Evolutionary conservation across 2,888 invertebrate genomes (phyloP).

Genomic region (Lasius platythorax): DNA sequence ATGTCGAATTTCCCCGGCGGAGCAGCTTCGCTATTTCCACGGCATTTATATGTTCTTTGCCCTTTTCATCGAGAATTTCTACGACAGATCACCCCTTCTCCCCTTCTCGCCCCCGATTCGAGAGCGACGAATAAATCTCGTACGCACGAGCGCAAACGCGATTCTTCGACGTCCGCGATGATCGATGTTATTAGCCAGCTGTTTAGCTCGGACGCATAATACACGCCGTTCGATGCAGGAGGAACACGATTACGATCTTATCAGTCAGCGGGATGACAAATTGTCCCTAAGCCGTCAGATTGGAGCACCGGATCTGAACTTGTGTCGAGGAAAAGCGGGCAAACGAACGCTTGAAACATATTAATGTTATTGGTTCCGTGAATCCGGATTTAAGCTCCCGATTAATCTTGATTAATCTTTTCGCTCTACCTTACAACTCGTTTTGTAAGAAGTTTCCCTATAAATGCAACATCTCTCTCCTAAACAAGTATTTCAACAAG

Average conservation of each 20-base stretch:
- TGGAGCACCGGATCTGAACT: not conserved
- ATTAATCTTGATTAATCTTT: conserved; percentile 40
- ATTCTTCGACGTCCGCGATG: conserved; percentile 74
- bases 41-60: conserved; percentile 75
- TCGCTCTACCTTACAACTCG: not conserved
- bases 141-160: conserved; percentile 67
- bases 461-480: not conserved
- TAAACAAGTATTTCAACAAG: not conserved
- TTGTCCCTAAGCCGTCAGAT: conserved; percentile 29
- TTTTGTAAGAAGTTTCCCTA: not conserved
- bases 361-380: conserved; percentile 30
- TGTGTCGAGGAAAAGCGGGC: conserved; percentile 13
- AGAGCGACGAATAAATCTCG: conserved; percentile 73
- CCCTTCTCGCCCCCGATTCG: conserved; percentile 37
- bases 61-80: conserved; percentile 76
- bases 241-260: conserved; percentile 49
- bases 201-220: conserved; percentile 72
- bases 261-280: conserved; percentile 44
- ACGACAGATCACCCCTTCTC: conserved; percentile 64
- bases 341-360: not conserved
- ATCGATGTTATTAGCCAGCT: conserved; percentile 73
- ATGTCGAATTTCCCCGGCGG: conserved; percentile 78
- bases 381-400: not conserved
- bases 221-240: not conserved
- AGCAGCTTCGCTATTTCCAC: conserved; percentile 75